These are phyloP conservation scores for Forficula auricularia DNA, from an alignment of 1,140 invertebrate genomes.

Conservation along the genomic window DNA sequence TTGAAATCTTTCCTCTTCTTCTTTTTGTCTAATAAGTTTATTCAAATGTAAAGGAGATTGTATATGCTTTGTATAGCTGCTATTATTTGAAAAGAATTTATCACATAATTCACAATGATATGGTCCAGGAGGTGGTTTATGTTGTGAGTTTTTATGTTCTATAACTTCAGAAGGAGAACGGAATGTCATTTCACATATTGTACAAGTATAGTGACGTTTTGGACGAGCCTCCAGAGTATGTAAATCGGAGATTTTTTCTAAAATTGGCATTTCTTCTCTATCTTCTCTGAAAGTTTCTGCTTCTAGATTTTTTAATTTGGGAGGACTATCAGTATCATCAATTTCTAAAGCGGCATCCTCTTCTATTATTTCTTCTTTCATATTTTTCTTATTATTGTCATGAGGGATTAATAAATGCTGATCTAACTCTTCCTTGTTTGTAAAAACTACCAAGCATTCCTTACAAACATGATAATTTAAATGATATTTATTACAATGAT, in stretches of 20 bases:
- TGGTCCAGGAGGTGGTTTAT: neutral
- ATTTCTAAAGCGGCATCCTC: neutral
- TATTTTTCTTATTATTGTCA: constrained; percentile 4
- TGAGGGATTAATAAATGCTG: constrained; percentile 21
- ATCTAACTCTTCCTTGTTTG: constrained; percentile 29
- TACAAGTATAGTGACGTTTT: constrained; percentile 5
- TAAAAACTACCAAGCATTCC: constrained; percentile 37
- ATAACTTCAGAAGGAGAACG: constrained; percentile 3
- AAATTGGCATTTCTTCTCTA: constrained; percentile 9
- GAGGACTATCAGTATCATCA: constrained; percentile 1
- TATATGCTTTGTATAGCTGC: constrained; percentile 25
- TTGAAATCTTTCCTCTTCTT: constrained; percentile 28
- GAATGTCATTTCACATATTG: constrained; percentile 1
- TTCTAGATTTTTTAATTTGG: no score
- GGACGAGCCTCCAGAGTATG: constrained; percentile 12
- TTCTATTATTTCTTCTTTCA: constrained; percentile 8
- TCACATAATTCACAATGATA: constrained; percentile 25
- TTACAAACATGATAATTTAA: constrained; percentile 38
- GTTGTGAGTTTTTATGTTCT: constrained; percentile 4
- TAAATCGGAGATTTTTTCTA: constrained; percentile 9
- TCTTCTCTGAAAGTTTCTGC: constrained; percentile 8
- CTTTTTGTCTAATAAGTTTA: neutral
- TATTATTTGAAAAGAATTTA: constrained; percentile 26
- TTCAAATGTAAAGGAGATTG: constrained; percentile 9
- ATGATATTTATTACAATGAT: constrained; percentile 42